These are phyloP conservation scores for Cuniculus paca DNA, from an alignment of 2,797 vertebrate genomes.

Conservation along the genomic window DNA sequence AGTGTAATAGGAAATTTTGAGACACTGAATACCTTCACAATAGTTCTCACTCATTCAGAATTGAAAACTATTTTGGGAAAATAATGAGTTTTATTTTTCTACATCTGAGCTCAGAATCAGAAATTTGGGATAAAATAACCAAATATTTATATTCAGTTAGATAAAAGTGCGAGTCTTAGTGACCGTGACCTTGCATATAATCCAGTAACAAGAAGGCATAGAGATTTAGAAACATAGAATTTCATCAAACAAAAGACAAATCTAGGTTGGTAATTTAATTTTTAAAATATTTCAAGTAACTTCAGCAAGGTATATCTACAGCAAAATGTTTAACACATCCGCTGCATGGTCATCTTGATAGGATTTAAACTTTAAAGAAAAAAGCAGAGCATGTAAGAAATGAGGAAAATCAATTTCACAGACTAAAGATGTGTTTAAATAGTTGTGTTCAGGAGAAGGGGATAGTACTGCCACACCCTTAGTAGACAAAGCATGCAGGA, in stretches of 20 bases:
- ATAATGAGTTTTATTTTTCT: neutral
- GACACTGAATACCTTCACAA: neutral
- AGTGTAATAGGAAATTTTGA: neutral
- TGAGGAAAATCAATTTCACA: neutral
- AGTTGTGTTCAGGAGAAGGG: neutral
- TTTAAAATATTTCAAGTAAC: neutral
- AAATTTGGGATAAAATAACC: neutral
- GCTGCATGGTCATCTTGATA: neutral
- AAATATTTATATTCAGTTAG: neutral
- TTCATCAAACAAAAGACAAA: neutral
- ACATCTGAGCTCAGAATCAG: neutral
- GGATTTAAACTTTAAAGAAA: neutral
- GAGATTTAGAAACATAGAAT: neutral
- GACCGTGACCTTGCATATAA: neutral
- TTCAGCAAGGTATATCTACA: neutral
- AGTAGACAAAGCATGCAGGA: neutral
- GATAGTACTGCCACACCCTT: accelerated
- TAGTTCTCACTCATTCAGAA: neutral
- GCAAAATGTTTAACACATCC: neutral
- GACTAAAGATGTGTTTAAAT: neutral
- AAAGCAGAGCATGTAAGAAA: neutral
- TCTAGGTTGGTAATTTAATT: neutral
- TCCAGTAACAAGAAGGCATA: neutral
- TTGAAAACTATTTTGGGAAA: neutral
- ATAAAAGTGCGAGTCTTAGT: accelerated